A percentile compares a stretch with the other conserved stretches of the same genome.
phyloP scores from a whole-genome alignment of 2,113 vertebrate species.

The Pseudolaguvia tuberculata region DNA sequence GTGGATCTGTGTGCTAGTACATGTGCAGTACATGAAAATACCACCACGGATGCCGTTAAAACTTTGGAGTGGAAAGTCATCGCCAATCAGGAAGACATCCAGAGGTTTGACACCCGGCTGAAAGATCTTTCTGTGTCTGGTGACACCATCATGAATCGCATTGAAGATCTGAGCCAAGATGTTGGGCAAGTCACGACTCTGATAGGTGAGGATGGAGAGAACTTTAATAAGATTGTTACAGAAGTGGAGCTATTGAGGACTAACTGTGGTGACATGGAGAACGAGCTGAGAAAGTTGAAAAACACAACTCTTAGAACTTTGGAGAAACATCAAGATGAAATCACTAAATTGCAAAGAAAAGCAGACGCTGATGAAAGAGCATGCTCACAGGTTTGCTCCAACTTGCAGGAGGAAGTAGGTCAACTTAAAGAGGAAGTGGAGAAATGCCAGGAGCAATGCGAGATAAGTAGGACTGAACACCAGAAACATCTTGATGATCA shows the following conservation, averaged over 20 bases:
- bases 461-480: constrained; percentile 53
- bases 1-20: constrained; percentile 69
- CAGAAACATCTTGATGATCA: constrained; percentile 75
- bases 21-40: constrained; percentile 55
- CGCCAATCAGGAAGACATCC: constrained; percentile 69
- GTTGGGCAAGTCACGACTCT: constrained; percentile 59
- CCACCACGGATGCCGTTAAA: constrained; percentile 65
- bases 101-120: constrained; percentile 66
- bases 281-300: constrained; percentile 61
- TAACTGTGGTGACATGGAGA: constrained; percentile 54
- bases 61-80: constrained; percentile 72
- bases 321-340: constrained; percentile 60
- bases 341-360: constrained; percentile 53
- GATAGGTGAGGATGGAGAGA: constrained; percentile 58
- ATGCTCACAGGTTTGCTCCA: constrained; percentile 75
- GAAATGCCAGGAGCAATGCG: constrained; percentile 61
- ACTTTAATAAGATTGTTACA: constrained; percentile 62
- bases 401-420: constrained; percentile 75
- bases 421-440: constrained; percentile 74
- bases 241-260: constrained; percentile 63
- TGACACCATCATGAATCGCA: constrained; percentile 60
- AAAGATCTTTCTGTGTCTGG: constrained; percentile 70
- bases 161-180: constrained; percentile 64
- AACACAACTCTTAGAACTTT: constrained; percentile 69
- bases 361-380: constrained; percentile 62